A percentile compares a stretch with the other conserved stretches of the same genome.
phyloP scores from a whole-genome alignment of 1,140 invertebrate genomes.

The Aphaenogaster rudis region DNA sequence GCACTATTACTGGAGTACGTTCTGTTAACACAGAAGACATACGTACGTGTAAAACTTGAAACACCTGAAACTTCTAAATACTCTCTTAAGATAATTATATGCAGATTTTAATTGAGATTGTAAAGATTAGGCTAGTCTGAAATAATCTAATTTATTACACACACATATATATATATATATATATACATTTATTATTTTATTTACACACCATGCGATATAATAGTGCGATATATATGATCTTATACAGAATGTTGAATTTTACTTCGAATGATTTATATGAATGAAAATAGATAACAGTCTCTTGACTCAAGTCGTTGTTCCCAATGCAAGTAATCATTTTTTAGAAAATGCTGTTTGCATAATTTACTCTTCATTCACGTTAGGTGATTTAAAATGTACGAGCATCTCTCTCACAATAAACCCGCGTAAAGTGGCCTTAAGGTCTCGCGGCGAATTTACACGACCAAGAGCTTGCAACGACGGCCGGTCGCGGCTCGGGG shows the following conservation, averaged over 20 bases:
- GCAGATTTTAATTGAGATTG: neutral
- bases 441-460: slow-evolving; percentile 50
- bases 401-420: slow-evolving; percentile 23
- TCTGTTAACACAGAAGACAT: neutral
- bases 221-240: neutral
- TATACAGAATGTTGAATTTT: neutral
- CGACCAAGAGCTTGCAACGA: slow-evolving; percentile 34
- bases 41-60: neutral
- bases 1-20: neutral
- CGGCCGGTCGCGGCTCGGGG: slow-evolving; percentile 33
- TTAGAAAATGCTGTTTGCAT: neutral
- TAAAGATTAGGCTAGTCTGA: neutral
- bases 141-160: neutral
- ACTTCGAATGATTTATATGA: neutral
- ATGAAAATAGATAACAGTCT: neutral
- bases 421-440: slow-evolving; percentile 39
- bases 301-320: neutral
- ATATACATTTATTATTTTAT: neutral
- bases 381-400: neutral
- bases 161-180: too few relatives aligned
- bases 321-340: neutral
- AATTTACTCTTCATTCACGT: neutral
- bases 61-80: neutral
- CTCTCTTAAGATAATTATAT: neutral
- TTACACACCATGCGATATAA: neutral